Conservation (phyloP, 2,113 vertebrate species). For the Geococcyx californianus region DNA sequence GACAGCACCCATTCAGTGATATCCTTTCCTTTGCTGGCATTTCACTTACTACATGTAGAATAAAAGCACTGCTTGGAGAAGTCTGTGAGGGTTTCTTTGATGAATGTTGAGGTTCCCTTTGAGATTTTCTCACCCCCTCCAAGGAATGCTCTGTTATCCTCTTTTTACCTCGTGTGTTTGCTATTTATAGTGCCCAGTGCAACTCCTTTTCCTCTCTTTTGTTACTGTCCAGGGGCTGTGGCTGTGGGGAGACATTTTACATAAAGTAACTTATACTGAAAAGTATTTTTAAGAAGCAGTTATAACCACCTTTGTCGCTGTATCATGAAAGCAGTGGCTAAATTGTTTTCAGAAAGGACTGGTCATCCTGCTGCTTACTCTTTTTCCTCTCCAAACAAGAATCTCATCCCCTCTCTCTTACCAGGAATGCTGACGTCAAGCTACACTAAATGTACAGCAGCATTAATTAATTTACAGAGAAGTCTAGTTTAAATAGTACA, state of each 20-base stretch:
- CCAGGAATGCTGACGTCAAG: neutral
- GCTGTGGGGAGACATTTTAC: neutral
- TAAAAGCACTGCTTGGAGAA: neutral
- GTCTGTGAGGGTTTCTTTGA: neutral
- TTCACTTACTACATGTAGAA: neutral
- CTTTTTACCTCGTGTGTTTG: neutral
- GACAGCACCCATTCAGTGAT: fast-evolving
- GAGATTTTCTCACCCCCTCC: neutral
- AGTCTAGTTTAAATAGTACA: neutral
- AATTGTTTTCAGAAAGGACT: neutral
- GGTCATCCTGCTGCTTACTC: neutral
- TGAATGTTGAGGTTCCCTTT: neutral
- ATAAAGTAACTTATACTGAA: neutral
- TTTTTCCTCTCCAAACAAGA: neutral
- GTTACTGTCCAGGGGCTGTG: neutral
- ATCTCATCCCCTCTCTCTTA: neutral
- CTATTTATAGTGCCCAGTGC: neutral
- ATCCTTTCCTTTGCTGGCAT: neutral
- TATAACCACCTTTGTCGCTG: neutral
- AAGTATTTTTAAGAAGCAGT: neutral
- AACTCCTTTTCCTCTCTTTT: neutral
- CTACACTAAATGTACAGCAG: neutral
- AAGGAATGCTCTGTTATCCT: neutral
- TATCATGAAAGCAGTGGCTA: neutral
- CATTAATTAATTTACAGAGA: neutral